Evolutionary conservation across 2,888 invertebrate species (phyloP).

Genomic region (Agrotis segetum): DNA sequence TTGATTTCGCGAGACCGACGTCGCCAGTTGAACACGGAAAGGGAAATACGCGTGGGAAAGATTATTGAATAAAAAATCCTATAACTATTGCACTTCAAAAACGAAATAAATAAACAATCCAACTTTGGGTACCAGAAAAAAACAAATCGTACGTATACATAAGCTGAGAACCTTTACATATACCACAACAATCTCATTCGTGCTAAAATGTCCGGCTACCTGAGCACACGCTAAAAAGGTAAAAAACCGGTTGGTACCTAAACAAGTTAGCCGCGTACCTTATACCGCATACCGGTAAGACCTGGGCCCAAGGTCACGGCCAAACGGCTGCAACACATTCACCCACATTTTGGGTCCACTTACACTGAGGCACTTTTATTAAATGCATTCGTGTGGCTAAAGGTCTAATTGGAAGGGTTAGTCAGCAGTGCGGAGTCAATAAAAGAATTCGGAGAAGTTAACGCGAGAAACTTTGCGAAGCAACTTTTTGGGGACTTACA

Average conservation of each 20-base stretch:
- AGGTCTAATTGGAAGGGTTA: slow-evolving; percentile 11
- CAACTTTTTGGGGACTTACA: too few species aligned
- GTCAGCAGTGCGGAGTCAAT: slow-evolving; percentile 7
- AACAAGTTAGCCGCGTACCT: slow-evolving; percentile 49
- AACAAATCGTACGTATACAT: too few species aligned
- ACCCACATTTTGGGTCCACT: slow-evolving; percentile 42
- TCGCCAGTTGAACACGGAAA: too few species aligned
- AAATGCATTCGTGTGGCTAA: background rate
- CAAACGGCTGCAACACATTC: slow-evolving; percentile 36
- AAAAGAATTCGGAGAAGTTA: background rate
- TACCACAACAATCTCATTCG: background rate
- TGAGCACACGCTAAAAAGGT: slow-evolving; percentile 41
- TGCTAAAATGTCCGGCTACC: slow-evolving; percentile 49
- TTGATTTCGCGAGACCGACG: too few species aligned
- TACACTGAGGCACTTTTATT: slow-evolving; percentile 10
- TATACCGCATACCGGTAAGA: slow-evolving; percentile 28
- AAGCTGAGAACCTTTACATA: background rate
- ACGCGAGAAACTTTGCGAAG: too few species aligned
- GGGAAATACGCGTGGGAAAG: too few species aligned
- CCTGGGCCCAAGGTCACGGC: slow-evolving; percentile 51
- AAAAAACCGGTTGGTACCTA: slow-evolving; percentile 42
- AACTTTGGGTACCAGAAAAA: background rate
- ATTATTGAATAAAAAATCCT: background rate
- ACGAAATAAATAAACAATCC: background rate
- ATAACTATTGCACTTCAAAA: background rate